Percentiles rank a stretch among this genome's conserved stretches.
Evolutionary conservation across 2,888 invertebrate species (phyloP).

Genomic region (Archips xylosteana): DNA sequence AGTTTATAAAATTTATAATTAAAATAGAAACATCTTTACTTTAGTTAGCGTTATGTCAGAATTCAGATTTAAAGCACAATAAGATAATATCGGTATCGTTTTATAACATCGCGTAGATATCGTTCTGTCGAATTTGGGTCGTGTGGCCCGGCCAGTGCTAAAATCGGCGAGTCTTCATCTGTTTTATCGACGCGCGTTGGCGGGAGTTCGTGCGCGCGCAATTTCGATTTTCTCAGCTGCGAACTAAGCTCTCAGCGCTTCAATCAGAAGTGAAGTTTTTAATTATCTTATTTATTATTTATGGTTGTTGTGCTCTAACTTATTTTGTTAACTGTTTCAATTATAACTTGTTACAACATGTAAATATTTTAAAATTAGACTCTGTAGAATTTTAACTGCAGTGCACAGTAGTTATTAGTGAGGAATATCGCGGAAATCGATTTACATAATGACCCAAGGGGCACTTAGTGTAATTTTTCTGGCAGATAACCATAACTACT

Average conservation of each 20-base stretch:
- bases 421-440: no score
- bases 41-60: background rate
- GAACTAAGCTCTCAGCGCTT: slow-evolving; percentile 52
- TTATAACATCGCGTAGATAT: slow-evolving; percentile 35
- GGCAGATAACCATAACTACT: no score
- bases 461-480: background rate
- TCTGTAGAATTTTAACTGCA: no score
- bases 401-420: no score
- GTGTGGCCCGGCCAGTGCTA: slow-evolving; percentile 1
- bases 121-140: slow-evolving; percentile 26
- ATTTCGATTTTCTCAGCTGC: slow-evolving; percentile 47
- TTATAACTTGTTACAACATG: no score
- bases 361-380: no score
- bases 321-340: background rate
- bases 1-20: background rate
- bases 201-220: slow-evolving; percentile 61
- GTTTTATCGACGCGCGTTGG: slow-evolving; percentile 36
- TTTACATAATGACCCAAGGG: background rate
- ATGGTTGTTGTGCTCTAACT: background rate
- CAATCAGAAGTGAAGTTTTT: slow-evolving; percentile 31
- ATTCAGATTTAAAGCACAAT: background rate
- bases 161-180: slow-evolving; percentile 40
- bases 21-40: background rate
- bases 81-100: slow-evolving; percentile 22
- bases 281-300: background rate